phyloP scores from a whole-genome alignment of 2,113 vertebrate genomes.

The Heterotis niloticus region DNA sequence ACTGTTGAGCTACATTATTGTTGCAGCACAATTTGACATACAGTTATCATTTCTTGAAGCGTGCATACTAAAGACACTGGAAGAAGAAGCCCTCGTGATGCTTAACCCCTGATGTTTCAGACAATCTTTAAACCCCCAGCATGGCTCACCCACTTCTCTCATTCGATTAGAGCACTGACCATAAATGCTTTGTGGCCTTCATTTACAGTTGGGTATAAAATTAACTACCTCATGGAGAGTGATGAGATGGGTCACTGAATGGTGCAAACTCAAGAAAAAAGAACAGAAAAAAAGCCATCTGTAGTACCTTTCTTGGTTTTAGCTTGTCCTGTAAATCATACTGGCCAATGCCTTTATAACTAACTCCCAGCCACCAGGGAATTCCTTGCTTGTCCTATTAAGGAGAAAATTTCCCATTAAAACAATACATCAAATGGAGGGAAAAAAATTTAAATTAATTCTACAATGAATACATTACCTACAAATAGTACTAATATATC shows the following conservation, averaged over 20 bases:
- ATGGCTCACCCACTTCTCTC: slow-evolving; percentile 31
- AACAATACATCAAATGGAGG: too few species aligned
- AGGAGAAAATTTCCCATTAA: slow-evolving; percentile 24
- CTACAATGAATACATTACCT: too few species aligned
- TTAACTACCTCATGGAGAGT: slow-evolving; percentile 46
- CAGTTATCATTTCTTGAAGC: too few species aligned
- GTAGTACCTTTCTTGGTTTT: slow-evolving; percentile 85
- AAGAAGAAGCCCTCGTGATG: not conserved
- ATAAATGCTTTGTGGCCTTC: slow-evolving; percentile 31
- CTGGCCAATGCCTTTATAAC: slow-evolving; percentile 95
- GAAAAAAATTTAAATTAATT: too few species aligned
- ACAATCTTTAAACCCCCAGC: slow-evolving; percentile 25
- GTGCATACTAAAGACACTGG: not conserved
- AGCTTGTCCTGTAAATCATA: slow-evolving; percentile 95
- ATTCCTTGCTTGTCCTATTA: slow-evolving; percentile 94
- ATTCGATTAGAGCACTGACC: slow-evolving; percentile 43
- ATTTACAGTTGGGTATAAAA: slow-evolving; percentile 52
- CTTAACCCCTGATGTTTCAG: slow-evolving; percentile 15
- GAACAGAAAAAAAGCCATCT: slow-evolving; percentile 10
- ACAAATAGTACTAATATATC: too few species aligned
- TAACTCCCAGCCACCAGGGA: slow-evolving; percentile 97
- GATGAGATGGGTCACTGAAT: not conserved
- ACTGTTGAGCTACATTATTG: too few species aligned
- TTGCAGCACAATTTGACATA: too few species aligned
- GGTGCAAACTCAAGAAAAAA: not conserved